Evolutionary conservation across 2,888 invertebrate genomes (phyloP), one percentile per base, ranked within the genome.

Genomic region (Orthosia cruda): DNA sequence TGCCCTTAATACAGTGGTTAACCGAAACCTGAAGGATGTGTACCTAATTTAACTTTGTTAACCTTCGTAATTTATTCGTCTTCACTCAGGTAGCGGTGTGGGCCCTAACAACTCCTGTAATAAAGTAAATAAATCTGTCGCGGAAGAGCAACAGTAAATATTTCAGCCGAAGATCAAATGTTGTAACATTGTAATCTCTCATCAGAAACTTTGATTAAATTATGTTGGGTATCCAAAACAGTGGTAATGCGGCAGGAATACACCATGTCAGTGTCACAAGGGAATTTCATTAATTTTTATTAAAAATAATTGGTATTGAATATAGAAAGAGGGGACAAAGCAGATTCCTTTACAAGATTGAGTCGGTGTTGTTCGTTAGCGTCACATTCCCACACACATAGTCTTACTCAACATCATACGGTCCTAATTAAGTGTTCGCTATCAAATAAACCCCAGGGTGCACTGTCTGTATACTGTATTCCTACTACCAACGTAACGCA

Each of bases 1-100:
- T 45, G 16, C 63, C 64, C 67, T 40, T 87, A 74, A 77, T 67
- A 66, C 55, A 66, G 65, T 52, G 80, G 66, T 67, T 75, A 71
- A 73, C 81, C 76, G 63, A 67, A 78, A 73, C 69, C 82, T 63
- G 40, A 66, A 75, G 76, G 64, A 72, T 74, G 62, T 64, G 59
- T 58, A 57, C 73, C 79, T 80, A 82, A 87, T 85, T 77, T 75
- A 87, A 87, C 83, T 80, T 80, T 72, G 77, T 73, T 73, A 74
- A 80, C 80, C 83, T 80, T 61, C 58, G 47, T 74, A 75, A 87
- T 87, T 87, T 82, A 87, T 85, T 79, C 71, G 72, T 75, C 85
- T 82, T 71, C 64, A 81, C 23, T 58, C 75, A 66, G 55, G 49
- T 50, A 50, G n/a, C 59, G 64, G 69, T 80, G 57, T 71, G 63